Evolutionary conservation across 2,888 invertebrate species (phyloP).

Genomic region (Drosophila cognata): DNA sequence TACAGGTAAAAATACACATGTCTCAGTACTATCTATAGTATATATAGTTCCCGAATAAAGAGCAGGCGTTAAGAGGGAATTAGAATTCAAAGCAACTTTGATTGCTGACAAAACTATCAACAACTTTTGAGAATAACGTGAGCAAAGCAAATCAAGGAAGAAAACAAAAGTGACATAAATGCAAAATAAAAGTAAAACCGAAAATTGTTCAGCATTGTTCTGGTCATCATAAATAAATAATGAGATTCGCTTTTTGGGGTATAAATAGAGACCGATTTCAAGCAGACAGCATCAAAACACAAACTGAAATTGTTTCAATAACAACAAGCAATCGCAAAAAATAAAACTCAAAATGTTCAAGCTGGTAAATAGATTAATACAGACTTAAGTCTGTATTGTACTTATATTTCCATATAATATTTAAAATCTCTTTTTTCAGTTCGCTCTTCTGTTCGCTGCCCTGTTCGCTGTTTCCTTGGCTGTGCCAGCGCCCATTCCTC

Average conservation of each 20-base stretch:
- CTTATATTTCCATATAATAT: background rate
- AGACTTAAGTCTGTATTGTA: background rate
- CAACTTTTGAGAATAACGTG: slow-evolving; percentile 34
- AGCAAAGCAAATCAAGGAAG: slow-evolving; percentile 36
- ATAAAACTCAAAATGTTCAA: slow-evolving; percentile 78
- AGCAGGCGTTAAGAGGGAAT: slow-evolving; percentile 63
- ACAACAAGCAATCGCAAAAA: slow-evolving; percentile 41
- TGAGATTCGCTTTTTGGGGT: slow-evolving; percentile 52
- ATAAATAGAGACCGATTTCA: slow-evolving; percentile 58
- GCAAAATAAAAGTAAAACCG: slow-evolving; percentile 10
- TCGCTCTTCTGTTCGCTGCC: slow-evolving; percentile 77
- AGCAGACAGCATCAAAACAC: slow-evolving; percentile 59
- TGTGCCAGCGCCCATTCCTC: slow-evolving; percentile 73
- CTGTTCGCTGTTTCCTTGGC: slow-evolving; percentile 78
- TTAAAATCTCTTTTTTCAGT: slow-evolving; percentile 33
- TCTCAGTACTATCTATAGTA: background rate
- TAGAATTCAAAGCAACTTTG: slow-evolving; percentile 63
- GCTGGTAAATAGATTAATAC: slow-evolving; percentile 67
- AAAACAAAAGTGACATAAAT: slow-evolving; percentile 48
- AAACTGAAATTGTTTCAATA: slow-evolving; percentile 57
- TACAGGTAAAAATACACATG: background rate
- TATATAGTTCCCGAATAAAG: slow-evolving; percentile 33
- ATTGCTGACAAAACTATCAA: slow-evolving; percentile 60
- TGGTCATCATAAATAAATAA: slow-evolving; percentile 67
- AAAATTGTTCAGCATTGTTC: background rate